Percentiles rank a stretch among this genome's conserved stretches.
Conservation (phyloP, 2,888 invertebrate species). For the Neoscelio sp. region DNA sequence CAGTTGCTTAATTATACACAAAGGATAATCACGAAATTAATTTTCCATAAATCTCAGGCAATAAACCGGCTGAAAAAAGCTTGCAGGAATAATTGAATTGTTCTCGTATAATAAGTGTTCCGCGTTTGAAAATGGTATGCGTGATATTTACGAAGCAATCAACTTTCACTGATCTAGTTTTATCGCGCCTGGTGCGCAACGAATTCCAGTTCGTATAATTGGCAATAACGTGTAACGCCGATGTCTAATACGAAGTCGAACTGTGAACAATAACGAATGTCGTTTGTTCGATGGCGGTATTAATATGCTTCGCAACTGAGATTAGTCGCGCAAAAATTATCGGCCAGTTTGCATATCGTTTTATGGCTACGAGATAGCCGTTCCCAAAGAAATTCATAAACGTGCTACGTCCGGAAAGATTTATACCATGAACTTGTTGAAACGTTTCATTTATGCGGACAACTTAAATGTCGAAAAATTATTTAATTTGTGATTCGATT, state of each 20-base stretch:
- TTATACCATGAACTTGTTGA: slow-evolving; percentile 43
- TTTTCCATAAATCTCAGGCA: slow-evolving; percentile 24
- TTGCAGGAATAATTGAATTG: slow-evolving; percentile 15
- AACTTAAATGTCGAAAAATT: slow-evolving; percentile 14
- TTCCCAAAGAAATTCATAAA: slow-evolving; percentile 18
- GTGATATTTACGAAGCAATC: slow-evolving; percentile 30
- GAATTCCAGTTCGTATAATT: slow-evolving; percentile 31
- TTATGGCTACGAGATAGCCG: neutral
- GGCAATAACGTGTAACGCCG: slow-evolving; percentile 28
- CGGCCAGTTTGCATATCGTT: slow-evolving; percentile 35
- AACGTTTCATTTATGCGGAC: slow-evolving; percentile 33
- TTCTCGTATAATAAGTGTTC: slow-evolving; percentile 25
- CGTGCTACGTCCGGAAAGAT: slow-evolving; percentile 4
- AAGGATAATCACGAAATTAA: slow-evolving; percentile 12
- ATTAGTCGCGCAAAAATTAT: slow-evolving; percentile 39
- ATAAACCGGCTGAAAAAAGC: neutral
- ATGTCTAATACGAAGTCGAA: slow-evolving; percentile 38
- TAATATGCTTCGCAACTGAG: slow-evolving; percentile 17
- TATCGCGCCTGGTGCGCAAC: slow-evolving; percentile 11
- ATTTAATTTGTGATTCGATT: slow-evolving; percentile 18
- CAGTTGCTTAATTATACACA: slow-evolving; percentile 26
- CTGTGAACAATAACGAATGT: slow-evolving; percentile 37
- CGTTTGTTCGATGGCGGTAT: slow-evolving; percentile 32
- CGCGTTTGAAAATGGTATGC: slow-evolving; percentile 13
- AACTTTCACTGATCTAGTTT: slow-evolving; percentile 49